Conservation (phyloP, 2,797 vertebrate species). For the Pangasius mekongensis region DNA sequence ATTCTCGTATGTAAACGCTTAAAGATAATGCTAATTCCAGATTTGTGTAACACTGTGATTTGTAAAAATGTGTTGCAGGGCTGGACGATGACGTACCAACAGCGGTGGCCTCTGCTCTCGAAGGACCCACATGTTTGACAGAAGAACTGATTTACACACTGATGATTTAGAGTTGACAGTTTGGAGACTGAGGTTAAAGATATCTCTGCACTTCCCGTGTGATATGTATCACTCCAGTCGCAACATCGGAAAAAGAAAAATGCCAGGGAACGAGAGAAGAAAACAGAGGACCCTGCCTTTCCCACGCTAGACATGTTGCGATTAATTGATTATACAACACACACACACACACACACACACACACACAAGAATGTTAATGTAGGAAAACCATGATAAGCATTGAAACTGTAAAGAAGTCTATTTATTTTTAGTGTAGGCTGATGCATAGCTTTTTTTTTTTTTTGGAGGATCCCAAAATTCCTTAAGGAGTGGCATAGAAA, state of each 20-base stretch:
- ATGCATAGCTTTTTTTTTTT: neutral
- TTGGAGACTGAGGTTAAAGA: neutral
- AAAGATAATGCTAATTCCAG: neutral
- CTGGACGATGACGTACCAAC: conserved; percentile 83
- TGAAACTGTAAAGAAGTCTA: neutral
- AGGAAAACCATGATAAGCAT: neutral
- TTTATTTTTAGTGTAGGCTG: neutral
- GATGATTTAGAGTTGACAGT: neutral
- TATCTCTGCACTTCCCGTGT: neutral
- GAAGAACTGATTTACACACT: neutral
- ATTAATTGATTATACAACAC: neutral
- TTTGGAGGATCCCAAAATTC: neutral
- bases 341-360: neutral
- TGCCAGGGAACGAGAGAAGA: neutral
- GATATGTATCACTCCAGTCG: neutral
- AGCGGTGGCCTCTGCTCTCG: conserved; percentile 78
- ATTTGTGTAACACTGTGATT: neutral
- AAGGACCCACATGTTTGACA: conserved; percentile 69
- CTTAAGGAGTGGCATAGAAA: neutral
- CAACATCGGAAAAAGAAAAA: neutral
- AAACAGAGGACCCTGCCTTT: neutral
- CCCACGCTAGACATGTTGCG: neutral
- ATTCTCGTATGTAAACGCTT: neutral
- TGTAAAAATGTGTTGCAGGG: conserved; percentile 70
- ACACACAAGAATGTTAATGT: neutral